Evolutionary conservation across 2,113 vertebrate genomes (phyloP), one percentile per base, ranked within the genome.

Genomic region (Callithrix jacchus): DNA sequence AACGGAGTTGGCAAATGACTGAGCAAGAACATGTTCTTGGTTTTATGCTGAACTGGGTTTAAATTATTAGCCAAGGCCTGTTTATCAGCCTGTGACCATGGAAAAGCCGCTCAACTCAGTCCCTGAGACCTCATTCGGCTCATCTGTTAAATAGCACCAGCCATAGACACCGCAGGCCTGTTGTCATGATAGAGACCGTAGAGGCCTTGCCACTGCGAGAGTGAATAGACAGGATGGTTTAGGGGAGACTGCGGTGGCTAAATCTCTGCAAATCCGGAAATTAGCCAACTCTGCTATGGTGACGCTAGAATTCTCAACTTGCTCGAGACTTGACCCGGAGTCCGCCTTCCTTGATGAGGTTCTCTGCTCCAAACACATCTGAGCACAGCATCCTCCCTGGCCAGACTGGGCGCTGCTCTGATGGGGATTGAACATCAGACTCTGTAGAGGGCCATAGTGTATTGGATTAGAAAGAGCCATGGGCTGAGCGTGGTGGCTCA

Each of bases 111-210:
- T 17, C 8, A 2, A 18, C 21, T 13, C 17, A 52, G 52, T 35
- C 79, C 56, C 27, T 6, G 71, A 52, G 47, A 42, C 47, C 32
- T 27, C 47, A 40, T 13, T 13, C 12, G 32, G 74, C 18, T 37
- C 85, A 17, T 54, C 54, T 21, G 8, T 30, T 58, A 58, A 2
- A 20, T 32, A 71, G 20, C 4, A 1, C 18, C 27, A 14, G 10
- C 0, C 0, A 30, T 0, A 6, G 2, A 14, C 0, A 40, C 25
- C 0, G 17, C 13, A 47, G 42, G 30, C 2, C 0, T 5, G 3
- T 11, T 47, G 47, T n/a, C 11, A 8, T 21, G 21, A 61, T 10
- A 11, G 73, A n/a, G 56, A 37, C 23, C 3, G 14, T 0, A 6
- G 70, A 71, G 13, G 14, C n/a, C 45, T 42, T 35, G 27, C 6